Conservation (phyloP, 2,797 vertebrate species). For the Cuculus canorus region DNA sequence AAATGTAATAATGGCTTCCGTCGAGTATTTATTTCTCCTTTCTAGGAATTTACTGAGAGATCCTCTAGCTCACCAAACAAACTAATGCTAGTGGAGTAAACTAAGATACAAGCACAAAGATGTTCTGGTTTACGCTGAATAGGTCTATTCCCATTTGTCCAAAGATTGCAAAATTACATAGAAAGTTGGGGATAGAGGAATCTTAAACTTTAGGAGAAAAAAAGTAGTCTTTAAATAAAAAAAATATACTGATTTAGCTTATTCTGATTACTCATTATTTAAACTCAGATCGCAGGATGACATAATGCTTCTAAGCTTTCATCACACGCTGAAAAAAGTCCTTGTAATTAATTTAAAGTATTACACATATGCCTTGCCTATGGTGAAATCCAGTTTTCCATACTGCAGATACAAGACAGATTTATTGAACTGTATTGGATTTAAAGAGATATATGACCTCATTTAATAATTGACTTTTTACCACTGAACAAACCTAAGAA, state of each 20-base stretch:
- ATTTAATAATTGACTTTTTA: constrained; percentile 62
- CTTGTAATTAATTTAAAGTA: constrained; percentile 64
- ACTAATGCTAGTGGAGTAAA: background rate
- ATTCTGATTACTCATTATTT: constrained; percentile 43
- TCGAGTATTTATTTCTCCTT: background rate
- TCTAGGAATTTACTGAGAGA: background rate
- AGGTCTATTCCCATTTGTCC: background rate
- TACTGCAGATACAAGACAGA: constrained; percentile 47
- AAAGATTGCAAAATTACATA: background rate
- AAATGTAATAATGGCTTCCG: background rate
- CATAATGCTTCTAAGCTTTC: constrained; percentile 8
- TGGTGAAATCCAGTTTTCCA: constrained; percentile 61
- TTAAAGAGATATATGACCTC: constrained; percentile 65
- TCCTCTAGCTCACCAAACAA: background rate
- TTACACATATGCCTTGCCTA: constrained; percentile 46
- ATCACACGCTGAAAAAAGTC: constrained; percentile 42
- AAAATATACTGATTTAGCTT: constrained; percentile 23
- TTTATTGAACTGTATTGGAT: constrained; percentile 56
- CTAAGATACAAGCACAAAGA: background rate
- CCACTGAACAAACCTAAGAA: constrained; percentile 1
- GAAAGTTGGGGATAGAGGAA: background rate
- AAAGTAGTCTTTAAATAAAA: background rate
- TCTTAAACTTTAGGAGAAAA: background rate
- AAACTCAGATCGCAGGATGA: constrained; percentile 8
- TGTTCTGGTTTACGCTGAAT: background rate